These are phyloP conservation scores for Latheticus oryzae DNA, from an alignment of 2,888 invertebrate species.

Conservation along the genomic window DNA sequence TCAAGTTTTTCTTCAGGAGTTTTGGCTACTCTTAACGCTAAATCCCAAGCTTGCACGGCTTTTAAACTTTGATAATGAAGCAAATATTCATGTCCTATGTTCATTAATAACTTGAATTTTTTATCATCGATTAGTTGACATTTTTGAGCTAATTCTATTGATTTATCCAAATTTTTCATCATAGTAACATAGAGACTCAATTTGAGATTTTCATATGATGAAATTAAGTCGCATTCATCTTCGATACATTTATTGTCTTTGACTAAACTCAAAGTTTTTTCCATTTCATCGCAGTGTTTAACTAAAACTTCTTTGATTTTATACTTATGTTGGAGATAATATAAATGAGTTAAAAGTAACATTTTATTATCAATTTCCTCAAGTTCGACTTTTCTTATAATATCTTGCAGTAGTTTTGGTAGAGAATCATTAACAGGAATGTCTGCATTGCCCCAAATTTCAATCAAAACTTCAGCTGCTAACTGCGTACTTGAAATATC, in stretches of 20 bases:
- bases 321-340: slow-evolving; percentile 31
- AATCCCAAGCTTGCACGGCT: not conserved
- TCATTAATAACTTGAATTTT: slow-evolving; percentile 5
- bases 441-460: slow-evolving; percentile 28
- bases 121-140: too few relatives aligned
- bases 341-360: slow-evolving; percentile 20
- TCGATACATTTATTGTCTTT: slow-evolving; percentile 2
- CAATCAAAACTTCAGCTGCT: not conserved
- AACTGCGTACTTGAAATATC: too few relatives aligned
- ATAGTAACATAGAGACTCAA: slow-evolving; percentile 15
- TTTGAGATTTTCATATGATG: slow-evolving; percentile 28
- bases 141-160: slow-evolving; percentile 19
- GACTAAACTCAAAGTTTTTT: slow-evolving; percentile 9
- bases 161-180: slow-evolving; percentile 21
- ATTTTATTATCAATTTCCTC: not conserved
- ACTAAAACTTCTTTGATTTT: slow-evolving; percentile 6
- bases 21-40: not conserved
- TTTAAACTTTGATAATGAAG: slow-evolving; percentile 22
- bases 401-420: slow-evolving; percentile 4
- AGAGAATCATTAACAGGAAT: slow-evolving; percentile 18
- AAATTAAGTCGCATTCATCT: slow-evolving; percentile 32
- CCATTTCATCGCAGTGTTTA: slow-evolving; percentile 26
- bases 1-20: slow-evolving; percentile 3
- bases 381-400: not conserved
- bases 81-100: slow-evolving; percentile 25